These are phyloP conservation scores for Cheilosia variabilis DNA, from an alignment of 2,888 invertebrate genomes.

Conservation along the genomic window DNA sequence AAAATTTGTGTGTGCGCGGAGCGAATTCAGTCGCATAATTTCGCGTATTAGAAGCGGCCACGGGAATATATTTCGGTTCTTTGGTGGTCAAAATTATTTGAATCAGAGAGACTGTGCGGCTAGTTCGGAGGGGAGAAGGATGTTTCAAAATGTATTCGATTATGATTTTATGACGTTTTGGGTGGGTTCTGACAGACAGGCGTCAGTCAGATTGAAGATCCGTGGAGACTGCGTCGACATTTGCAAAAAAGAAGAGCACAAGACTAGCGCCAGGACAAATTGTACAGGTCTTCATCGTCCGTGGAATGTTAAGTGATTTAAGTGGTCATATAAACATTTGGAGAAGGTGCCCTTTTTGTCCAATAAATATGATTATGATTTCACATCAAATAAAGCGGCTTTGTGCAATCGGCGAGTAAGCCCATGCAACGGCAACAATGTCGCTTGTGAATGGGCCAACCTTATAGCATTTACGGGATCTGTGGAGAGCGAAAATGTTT, in stretches of 20 bases:
- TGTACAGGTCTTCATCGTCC: constrained; percentile 43
- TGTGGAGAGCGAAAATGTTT: too few relatives aligned
- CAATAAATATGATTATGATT: constrained; percentile 5
- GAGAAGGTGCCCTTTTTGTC: background rate
- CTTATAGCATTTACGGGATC: too few relatives aligned
- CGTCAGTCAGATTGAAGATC: constrained; percentile 56
- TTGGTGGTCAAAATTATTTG: constrained; percentile 63
- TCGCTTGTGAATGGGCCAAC: too few relatives aligned
- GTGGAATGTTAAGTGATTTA: constrained; percentile 36
- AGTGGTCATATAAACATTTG: constrained; percentile 26
- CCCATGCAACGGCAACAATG: too few relatives aligned
- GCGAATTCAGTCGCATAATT: constrained; percentile 62
- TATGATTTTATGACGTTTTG: constrained; percentile 74
- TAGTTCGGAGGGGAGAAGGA: background rate
- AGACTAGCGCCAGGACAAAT: constrained; percentile 60
- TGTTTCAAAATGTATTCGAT: constrained; percentile 40
- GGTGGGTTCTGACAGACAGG: constrained; percentile 72
- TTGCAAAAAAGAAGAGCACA: background rate
- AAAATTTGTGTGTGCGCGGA: constrained; percentile 50
- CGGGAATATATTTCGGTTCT: constrained; percentile 70
- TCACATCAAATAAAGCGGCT: too few relatives aligned
- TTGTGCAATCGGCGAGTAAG: background rate
- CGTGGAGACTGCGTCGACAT: constrained; percentile 12
- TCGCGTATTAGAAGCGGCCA: constrained; percentile 64
- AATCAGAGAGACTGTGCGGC: background rate